Conservation (phyloP, 2,888 invertebrate species). For the Chrysomela aeneicollis region DNA sequence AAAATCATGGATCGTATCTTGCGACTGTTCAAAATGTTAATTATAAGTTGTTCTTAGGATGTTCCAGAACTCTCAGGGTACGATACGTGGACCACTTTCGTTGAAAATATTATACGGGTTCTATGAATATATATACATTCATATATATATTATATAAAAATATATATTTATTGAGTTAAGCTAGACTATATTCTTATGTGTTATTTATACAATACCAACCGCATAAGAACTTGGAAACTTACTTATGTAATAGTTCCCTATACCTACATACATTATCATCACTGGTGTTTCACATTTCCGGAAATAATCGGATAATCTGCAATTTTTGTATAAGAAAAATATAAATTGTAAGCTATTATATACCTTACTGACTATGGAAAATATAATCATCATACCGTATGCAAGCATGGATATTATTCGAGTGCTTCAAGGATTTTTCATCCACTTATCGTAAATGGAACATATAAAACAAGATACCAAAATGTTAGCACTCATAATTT, state of each 20-base stretch:
- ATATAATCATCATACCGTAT: neutral
- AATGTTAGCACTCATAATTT: too few species aligned
- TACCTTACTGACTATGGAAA: neutral
- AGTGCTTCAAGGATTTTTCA: neutral
- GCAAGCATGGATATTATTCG: neutral
- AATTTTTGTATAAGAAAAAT: too few species aligned
- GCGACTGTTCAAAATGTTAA: slow-evolving; percentile 58
- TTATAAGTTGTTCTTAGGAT: slow-evolving; percentile 61
- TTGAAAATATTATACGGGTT: slow-evolving; percentile 59
- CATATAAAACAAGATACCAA: too few species aligned
- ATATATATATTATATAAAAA: slow-evolving; percentile 45
- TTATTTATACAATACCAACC: slow-evolving; percentile 47
- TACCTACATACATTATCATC: slow-evolving; percentile 26
- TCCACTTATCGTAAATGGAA: too few species aligned
- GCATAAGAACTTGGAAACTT: slow-evolving; percentile 50
- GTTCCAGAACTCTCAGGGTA: slow-evolving; percentile 59
- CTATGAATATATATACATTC: slow-evolving; percentile 50
- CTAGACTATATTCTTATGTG: slow-evolving; percentile 55
- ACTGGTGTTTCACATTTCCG: slow-evolving; percentile 25
- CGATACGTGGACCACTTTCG: slow-evolving; percentile 55
- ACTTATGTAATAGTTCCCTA: slow-evolving; percentile 41
- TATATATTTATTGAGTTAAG: slow-evolving; percentile 53
- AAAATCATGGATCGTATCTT: slow-evolving; percentile 58
- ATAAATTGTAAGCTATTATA: neutral
- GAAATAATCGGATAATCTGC: too few species aligned